A percentile compares a stretch with the other conserved stretches of the same genome.
phyloP scores from a whole-genome alignment of 2,888 invertebrate genomes.

The Eupithecia inturbata region DNA sequence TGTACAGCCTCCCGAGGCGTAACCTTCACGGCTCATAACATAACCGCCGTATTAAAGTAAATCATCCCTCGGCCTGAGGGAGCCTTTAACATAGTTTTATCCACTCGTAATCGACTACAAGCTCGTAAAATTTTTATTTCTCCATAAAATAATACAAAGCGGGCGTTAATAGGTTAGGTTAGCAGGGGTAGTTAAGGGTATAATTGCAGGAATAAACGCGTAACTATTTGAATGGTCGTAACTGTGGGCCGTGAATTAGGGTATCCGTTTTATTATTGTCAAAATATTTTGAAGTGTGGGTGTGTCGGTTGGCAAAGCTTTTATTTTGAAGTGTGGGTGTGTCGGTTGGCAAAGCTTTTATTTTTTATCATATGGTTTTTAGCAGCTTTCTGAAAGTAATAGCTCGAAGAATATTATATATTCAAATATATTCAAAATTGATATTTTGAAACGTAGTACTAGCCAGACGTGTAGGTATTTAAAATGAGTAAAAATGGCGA shows the following conservation, averaged over 20 bases:
- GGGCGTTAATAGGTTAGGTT: slow-evolving; percentile 32
- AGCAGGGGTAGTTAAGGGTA: slow-evolving; percentile 36
- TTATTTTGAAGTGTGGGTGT: slow-evolving; percentile 15
- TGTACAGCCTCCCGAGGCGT: not conserved
- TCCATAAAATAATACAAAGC: slow-evolving; percentile 45
- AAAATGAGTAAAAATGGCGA: not conserved
- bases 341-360: too few relatives aligned
- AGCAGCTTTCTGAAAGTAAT: not conserved
- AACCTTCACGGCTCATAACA: slow-evolving; percentile 10
- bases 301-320: not conserved
- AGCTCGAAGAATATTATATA: not conserved
- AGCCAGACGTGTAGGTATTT: not conserved
- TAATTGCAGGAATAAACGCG: slow-evolving; percentile 32
- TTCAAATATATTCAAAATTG: too few relatives aligned
- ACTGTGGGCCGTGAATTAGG: slow-evolving; percentile 15
- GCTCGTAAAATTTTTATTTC: slow-evolving; percentile 49
- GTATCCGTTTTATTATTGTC: slow-evolving; percentile 30
- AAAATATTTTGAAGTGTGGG: slow-evolving; percentile 25
- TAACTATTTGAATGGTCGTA: slow-evolving; percentile 28
- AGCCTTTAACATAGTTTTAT: slow-evolving; percentile 29
- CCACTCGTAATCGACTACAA: slow-evolving; percentile 42
- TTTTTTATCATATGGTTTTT: not conserved
- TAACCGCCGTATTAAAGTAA: slow-evolving; percentile 23
- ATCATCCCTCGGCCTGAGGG: slow-evolving; percentile 17
- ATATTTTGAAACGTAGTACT: not conserved